Evolutionary conservation across 2,888 invertebrate species (phyloP).

Genomic region (Tachina fera): DNA sequence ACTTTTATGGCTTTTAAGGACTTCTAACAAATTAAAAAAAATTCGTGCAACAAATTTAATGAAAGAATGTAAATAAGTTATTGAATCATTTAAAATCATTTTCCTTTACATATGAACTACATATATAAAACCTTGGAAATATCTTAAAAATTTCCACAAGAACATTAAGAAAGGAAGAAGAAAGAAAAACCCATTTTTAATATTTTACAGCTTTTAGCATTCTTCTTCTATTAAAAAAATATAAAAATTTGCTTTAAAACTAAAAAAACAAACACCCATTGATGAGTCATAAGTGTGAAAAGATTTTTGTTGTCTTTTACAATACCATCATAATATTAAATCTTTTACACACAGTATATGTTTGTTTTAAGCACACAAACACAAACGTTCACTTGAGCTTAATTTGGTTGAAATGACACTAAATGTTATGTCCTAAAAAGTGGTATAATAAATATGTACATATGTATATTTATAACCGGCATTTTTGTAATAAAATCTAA

Average conservation of each 20-base stretch:
- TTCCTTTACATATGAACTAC: too few species aligned
- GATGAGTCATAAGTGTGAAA: constrained; percentile 47
- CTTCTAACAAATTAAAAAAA: too few species aligned
- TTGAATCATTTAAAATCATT: too few species aligned
- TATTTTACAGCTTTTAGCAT: background rate
- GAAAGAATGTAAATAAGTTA: too few species aligned
- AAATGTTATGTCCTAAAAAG: constrained; percentile 7
- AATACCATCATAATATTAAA: background rate
- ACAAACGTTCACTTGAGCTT: background rate
- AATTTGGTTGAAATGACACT: background rate
- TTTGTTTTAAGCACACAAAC: background rate
- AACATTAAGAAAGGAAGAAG: background rate
- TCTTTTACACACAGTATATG: constrained; percentile 11
- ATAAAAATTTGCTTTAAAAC: background rate
- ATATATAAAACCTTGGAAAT: too few species aligned
- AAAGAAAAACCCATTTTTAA: too few species aligned
- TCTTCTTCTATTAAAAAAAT: background rate
- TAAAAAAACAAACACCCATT: constrained; percentile 11
- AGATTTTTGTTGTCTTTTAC: background rate
- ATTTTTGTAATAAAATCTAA: constrained; percentile 53
- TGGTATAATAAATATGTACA: background rate
- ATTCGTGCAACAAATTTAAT: too few species aligned
- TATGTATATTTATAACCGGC: constrained; percentile 49
- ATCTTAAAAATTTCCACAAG: background rate
- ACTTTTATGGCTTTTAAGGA: too few species aligned